phyloP scores from a whole-genome alignment of 2,113 vertebrate genomes.

The Osmerus eperlanus region DNA sequence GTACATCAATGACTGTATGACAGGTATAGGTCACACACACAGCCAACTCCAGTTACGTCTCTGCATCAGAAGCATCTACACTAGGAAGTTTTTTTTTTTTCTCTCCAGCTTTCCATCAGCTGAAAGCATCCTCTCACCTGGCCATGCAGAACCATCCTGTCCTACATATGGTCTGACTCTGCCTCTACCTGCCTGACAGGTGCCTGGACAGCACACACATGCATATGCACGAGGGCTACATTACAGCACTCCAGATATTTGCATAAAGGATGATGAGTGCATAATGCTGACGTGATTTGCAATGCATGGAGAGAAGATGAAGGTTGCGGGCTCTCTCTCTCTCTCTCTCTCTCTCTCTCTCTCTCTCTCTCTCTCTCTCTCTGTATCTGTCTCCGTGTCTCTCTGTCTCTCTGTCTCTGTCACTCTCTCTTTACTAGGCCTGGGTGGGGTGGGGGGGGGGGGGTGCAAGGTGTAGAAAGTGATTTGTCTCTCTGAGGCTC shows the following conservation, averaged over 20 bases:
- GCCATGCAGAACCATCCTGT: too few species aligned
- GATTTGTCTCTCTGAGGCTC: constrained; percentile 19
- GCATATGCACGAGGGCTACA: background rate
- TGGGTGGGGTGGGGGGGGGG: background rate
- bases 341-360: background rate
- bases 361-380: background rate
- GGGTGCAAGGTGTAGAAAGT: background rate
- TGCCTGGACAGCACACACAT: too few species aligned
- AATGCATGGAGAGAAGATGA: background rate
- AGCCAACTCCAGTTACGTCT: background rate
- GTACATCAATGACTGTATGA: too few species aligned
- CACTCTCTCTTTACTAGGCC: background rate
- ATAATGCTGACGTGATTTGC: background rate
- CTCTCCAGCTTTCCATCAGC: too few species aligned
- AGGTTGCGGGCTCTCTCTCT: background rate
- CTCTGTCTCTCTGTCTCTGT: background rate
- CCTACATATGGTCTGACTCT: too few species aligned
- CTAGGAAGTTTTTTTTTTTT: too few species aligned
- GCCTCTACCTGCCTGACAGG: too few species aligned
- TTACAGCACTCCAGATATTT: background rate
- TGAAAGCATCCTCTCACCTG: too few species aligned
- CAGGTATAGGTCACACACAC: background rate
- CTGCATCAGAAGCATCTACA: too few species aligned
- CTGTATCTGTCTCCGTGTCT: background rate
- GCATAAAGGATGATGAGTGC: background rate